Evolutionary conservation across 2,888 invertebrate genomes (phyloP), one percentile per base, ranked within the genome.

Genomic region (Thymelicus sylvestris): DNA sequence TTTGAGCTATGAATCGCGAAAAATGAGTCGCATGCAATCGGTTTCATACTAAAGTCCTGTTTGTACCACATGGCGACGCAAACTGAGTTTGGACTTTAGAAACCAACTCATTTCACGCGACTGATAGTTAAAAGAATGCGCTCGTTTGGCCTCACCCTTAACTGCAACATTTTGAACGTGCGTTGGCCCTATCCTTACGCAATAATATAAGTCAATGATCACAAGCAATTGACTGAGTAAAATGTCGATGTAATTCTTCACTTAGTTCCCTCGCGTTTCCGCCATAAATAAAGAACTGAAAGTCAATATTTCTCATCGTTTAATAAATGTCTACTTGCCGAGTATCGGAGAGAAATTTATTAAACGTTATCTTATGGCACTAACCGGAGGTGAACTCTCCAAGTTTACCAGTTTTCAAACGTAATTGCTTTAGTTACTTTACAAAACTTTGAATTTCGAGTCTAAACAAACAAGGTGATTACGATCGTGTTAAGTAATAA

Each of bases 281-380:
- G 10, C n/a, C 59, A 41, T 57, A 64, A 69, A 69, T 59, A 48
- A 65, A 59, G 59, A 31, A 59, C 31, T 13, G 50, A 31, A 59
- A 41, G 65, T 65, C 65, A 70, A 65, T 65, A 60, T 31, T 39
- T 61, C 48, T 57, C 57, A 39, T 60, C 64, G 50, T 68, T 15
- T 60, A 60, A 60, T 65, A 59, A 70, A 70, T 41, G 65, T 65
- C 65, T 59, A 59, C 59, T 64, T 69, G 63, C 48, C 24, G 8
- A 41, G 39, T 48, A 57, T 60, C 7, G 62, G 50, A 12, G 57
- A 60, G 65, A n/a, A 6, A 59, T 38, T 39, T n/a, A 59, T 59
- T 38, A n/a, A 38, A 39, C 59, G 38, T 13, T 59, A 24, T 55
- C 55, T 24, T 19, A 55, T 24, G 55, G 6, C 19, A 24, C 24